These are phyloP conservation scores for Oceanites oceanicus DNA, from an alignment of 2,113 vertebrate species.

Conservation along the genomic window DNA sequence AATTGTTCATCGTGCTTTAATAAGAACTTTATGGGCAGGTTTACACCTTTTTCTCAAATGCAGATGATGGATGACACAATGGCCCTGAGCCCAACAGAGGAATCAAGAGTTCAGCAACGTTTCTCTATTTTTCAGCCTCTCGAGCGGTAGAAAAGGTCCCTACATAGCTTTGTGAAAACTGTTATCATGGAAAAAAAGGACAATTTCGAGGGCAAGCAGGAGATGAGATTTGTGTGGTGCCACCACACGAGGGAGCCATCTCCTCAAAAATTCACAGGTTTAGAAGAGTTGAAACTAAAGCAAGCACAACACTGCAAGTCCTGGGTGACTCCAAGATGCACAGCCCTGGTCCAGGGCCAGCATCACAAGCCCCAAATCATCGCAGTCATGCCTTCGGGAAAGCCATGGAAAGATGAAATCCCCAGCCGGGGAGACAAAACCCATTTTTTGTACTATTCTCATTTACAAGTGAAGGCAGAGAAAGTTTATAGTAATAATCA, in stretches of 20 bases:
- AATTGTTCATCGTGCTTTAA: not conserved
- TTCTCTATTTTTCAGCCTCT: not conserved
- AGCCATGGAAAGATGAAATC: not conserved
- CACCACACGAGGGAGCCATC: constrained; percentile 76
- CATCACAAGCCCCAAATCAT: not conserved
- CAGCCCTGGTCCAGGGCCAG: not conserved
- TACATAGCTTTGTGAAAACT: not conserved
- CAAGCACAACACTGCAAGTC: fast-evolving
- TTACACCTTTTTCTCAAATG: not conserved
- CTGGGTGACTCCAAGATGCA: not conserved
- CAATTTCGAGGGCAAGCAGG: not conserved
- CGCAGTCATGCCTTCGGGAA: not conserved
- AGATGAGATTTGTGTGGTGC: not conserved
- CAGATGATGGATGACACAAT: not conserved
- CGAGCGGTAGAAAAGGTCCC: not conserved
- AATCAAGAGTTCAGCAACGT: not conserved
- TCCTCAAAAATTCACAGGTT: constrained; percentile 43
- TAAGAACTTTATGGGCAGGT: not conserved
- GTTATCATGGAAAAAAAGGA: not conserved
- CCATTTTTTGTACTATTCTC: fast-evolving
- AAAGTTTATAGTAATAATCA: fast-evolving
- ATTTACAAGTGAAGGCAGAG: fast-evolving
- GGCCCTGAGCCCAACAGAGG: not conserved
- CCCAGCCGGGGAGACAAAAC: fast-evolving
- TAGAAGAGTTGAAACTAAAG: fast-evolving